Conservation (phyloP, 2,113 vertebrate genomes). For the Malurus alboscapulatus region DNA sequence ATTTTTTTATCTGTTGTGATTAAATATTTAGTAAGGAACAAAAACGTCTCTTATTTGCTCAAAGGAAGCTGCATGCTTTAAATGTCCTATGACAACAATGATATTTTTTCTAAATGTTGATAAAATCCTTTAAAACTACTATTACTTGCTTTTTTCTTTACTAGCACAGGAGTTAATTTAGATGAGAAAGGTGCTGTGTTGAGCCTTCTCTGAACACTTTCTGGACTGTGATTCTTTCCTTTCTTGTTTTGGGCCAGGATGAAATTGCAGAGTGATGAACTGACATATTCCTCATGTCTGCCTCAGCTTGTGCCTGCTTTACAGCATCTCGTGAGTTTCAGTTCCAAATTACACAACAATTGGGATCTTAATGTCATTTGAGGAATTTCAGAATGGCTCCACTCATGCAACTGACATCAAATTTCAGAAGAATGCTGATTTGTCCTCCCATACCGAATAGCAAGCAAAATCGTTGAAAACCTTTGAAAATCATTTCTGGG, state of each 20-base stretch:
- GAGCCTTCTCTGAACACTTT: background rate
- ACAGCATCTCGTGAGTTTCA: background rate
- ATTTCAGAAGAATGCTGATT: background rate
- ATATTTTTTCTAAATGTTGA: background rate
- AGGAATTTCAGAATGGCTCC: background rate
- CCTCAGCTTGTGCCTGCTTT: background rate
- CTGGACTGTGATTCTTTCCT: background rate
- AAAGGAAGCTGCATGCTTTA: background rate
- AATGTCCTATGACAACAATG: background rate
- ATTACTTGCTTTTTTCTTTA: background rate
- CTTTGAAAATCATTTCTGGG: background rate
- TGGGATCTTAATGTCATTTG: background rate
- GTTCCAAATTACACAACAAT: background rate
- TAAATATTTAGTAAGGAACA: conserved; percentile 56
- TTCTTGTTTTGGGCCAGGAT: background rate
- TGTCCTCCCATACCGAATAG: background rate
- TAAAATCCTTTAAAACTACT: background rate
- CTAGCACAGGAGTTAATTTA: background rate
- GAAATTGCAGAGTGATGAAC: background rate
- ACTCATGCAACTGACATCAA: background rate
- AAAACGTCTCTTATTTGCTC: background rate
- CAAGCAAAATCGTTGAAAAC: background rate
- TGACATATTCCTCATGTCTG: background rate
- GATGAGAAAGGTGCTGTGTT: background rate
- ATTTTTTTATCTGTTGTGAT: background rate